These are phyloP conservation scores for Esperia sulphurella DNA, from an alignment of 2,888 invertebrate genomes.

Conservation along the genomic window DNA sequence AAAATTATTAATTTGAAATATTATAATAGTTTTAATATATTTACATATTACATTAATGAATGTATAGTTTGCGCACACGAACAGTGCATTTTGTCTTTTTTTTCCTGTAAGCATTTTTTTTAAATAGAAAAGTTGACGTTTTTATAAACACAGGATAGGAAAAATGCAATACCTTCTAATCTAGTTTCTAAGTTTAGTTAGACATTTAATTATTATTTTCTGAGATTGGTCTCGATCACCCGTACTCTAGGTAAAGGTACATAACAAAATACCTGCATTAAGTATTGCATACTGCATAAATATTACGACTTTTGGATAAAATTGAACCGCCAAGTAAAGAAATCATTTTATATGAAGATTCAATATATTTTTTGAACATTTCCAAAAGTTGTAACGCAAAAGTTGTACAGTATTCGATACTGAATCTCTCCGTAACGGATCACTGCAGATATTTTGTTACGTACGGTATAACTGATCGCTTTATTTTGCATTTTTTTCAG, in stretches of 20 bases:
- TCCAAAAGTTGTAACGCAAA: no score
- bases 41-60: background rate
- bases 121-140: conserved; percentile 12
- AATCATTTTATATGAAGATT: no score
- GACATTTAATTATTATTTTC: conserved; percentile 45
- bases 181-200: conserved; percentile 56
- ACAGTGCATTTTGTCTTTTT: conserved; percentile 46
- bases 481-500: no score
- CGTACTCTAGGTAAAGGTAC: conserved; percentile 19
- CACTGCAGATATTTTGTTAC: no score
- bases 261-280: conserved; percentile 4
- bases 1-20: background rate
- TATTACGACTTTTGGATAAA: no score
- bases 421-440: no score
- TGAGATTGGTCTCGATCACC: conserved; percentile 34
- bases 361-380: no score
- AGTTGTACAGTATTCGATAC: no score
- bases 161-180: conserved; percentile 67
- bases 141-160: conserved; percentile 33
- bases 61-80: conserved; percentile 33
- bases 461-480: no score
- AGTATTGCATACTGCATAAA: no score
- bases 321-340: no score
- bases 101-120: conserved; percentile 43
- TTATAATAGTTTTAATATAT: background rate